A percentile compares a stretch with the other conserved stretches of the same genome.
phyloP scores from a whole-genome alignment of 2,797 vertebrate species.

The Miichthys miiuy region DNA sequence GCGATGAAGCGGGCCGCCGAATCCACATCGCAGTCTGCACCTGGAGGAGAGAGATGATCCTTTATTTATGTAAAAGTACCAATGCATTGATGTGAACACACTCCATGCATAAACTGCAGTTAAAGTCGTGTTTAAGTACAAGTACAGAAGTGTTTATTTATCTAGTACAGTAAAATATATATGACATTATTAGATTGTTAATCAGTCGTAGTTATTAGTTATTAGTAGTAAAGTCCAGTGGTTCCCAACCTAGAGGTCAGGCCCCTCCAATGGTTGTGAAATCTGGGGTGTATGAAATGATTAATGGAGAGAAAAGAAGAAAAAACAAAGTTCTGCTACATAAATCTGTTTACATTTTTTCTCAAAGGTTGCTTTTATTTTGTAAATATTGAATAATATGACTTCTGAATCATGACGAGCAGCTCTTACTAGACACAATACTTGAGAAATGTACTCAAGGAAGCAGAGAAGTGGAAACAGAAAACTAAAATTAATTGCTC shows the following conservation, averaged over 20 bases:
- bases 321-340: background rate
- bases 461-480: background rate
- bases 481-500: background rate
- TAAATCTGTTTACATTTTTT: background rate
- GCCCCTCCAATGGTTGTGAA: background rate
- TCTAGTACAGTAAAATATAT: too few species aligned
- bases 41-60: constrained; percentile 50
- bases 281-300: background rate
- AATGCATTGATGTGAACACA: too few species aligned
- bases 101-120: too few species aligned
- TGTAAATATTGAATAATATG: too few species aligned
- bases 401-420: too few species aligned
- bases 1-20: constrained; percentile 84
- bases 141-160: too few species aligned
- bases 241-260: background rate
- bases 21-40: constrained; percentile 86
- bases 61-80: too few species aligned
- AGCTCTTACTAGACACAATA: too few species aligned
- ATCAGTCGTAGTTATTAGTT: too few species aligned
- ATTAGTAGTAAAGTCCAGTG: background rate
- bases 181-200: too few species aligned
- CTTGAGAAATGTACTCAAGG: background rate
- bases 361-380: too few species aligned
- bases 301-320: background rate
- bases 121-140: too few species aligned